phyloP scores from a whole-genome alignment of 2,888 invertebrate species.

The Pristionchus japonicus region DNA sequence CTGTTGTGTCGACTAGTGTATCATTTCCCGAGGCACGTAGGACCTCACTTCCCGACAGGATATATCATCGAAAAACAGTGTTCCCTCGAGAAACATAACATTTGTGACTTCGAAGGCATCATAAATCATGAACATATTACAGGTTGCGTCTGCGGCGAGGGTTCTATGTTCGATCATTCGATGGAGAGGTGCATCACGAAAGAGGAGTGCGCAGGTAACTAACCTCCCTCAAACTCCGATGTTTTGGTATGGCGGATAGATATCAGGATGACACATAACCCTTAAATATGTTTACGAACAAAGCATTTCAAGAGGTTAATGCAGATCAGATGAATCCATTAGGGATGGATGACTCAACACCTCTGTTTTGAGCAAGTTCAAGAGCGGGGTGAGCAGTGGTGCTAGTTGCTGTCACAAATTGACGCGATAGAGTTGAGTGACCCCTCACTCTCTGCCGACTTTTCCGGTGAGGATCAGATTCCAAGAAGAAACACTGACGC shows the following conservation, averaged over 20 bases:
- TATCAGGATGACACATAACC: neutral
- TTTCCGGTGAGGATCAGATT: neutral
- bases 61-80: neutral
- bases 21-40: neutral
- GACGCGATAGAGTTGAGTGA: slow-evolving; percentile 21
- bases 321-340: no score
- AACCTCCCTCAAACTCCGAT: neutral
- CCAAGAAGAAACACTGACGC: neutral
- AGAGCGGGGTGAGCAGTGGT: neutral
- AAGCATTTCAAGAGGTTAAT: no score
- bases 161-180: slow-evolving; percentile 21
- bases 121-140: no score
- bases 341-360: neutral
- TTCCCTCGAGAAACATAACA: neutral
- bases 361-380: neutral
- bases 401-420: neutral
- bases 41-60: neutral
- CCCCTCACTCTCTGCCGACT: neutral
- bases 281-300: no score
- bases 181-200: neutral
- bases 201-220: neutral
- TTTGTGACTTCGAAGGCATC: no score
- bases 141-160: neutral
- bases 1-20: neutral
- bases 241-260: neutral